Evolutionary conservation across 30 jellyfish, hydroid and myxozoan species (phyloP), one percentile per base, ranked within the genome.

Genomic region (Pseudorhiza aurosa): DNA sequence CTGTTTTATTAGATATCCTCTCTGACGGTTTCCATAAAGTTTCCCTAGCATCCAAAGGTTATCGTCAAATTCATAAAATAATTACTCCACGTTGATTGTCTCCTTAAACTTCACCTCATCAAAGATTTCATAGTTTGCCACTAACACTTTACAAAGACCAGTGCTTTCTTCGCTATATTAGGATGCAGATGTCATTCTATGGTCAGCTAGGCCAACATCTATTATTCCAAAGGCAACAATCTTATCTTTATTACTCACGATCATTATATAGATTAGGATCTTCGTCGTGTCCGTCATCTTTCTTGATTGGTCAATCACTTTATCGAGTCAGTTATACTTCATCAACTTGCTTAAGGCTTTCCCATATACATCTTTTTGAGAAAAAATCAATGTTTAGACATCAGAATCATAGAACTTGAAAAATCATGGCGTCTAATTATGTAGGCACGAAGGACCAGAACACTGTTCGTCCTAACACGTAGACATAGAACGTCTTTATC

Each of bases 201-300:
- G 56, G 17, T 42, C 0, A 17, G 56, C 56, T 42, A 42, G 56
- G 56, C 56, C 56, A 42, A 42, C 17, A 42, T 42, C 56, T 42
- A 42, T 42, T 42, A 42, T 42, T 42, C 56, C 56, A 22, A 8
- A 60, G 4, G 75, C 21, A 25, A 60, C 28, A 60, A 25, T 43
- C 18, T 60, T 60, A 35, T 11, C 53, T 60, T 60, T 60, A 43
- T 40, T 21, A 43, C 75, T 60, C 12, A 60, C 75, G 43, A 60
- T 60, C 75, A 60, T 60, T 60, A 60, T 27, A 60, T 60, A 36
- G 27, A 60, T 56, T 26, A 26, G 30, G 10, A 18, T 56, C 70
- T 42, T 42, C 10, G 56, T 42, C 17, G 56, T 8, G 56, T 42
- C 56, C 17, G 56, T 42, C 15, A 42, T 42, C 56, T 17, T 42